A percentile compares a stretch with the other conserved stretches of the same genome.
These are phyloP conservation scores for Oikopleura vanhoeffeni DNA, from an alignment of 23 tunicate species.

Conservation along the genomic window DNA sequence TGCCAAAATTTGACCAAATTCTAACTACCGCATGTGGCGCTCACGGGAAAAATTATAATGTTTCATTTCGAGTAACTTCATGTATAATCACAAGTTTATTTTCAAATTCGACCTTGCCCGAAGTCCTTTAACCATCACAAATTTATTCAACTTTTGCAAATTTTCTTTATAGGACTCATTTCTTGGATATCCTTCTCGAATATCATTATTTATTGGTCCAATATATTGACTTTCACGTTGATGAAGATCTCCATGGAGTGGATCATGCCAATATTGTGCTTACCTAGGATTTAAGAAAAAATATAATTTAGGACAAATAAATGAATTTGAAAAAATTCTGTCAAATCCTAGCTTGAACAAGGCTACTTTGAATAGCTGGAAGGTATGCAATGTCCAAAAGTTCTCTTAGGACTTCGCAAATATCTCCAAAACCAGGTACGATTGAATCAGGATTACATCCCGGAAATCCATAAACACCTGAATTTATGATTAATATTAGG, in stretches of 20 bases:
- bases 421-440: not conserved
- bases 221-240: not conserved
- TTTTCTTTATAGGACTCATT: not conserved
- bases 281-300: too few species aligned
- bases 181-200: not conserved
- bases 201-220: not conserved
- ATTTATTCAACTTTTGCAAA: not conserved
- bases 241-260: not conserved
- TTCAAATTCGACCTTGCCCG: too few species aligned
- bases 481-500: too few species aligned
- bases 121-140: not conserved
- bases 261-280: slow-evolving; percentile 10
- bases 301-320: too few species aligned
- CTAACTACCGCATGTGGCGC: too few species aligned
- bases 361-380: not conserved
- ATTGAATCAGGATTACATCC: not conserved
- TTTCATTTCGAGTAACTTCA: too few species aligned
- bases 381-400: slow-evolving; percentile 7
- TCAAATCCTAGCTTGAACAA: not conserved
- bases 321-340: too few species aligned
- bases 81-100: too few species aligned
- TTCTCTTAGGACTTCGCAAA: not conserved
- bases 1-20: too few species aligned
- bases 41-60: too few species aligned
- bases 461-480: slow-evolving; percentile 9